Conservation (phyloP, 2,888 invertebrate species). For the Lithosia quadra region DNA sequence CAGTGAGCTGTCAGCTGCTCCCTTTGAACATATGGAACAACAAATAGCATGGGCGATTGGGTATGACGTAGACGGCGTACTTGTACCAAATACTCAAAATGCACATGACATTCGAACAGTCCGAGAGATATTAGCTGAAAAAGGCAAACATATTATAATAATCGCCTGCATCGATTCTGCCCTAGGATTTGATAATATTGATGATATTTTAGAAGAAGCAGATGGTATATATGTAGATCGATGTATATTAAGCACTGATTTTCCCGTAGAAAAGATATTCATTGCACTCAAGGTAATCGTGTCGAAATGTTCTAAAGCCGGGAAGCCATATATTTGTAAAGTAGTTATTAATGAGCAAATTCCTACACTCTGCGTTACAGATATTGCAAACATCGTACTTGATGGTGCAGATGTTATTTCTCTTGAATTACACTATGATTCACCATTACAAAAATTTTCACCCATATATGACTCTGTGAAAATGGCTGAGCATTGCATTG, state of each 20-base stretch:
- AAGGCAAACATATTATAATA: conserved; percentile 78
- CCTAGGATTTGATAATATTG: conserved; percentile 83
- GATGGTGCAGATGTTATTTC: conserved; percentile 96
- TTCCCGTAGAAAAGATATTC: conserved; percentile 95
- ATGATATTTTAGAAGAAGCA: conserved; percentile 91
- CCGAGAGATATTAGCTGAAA: conserved; percentile 68
- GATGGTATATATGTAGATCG: conserved; percentile 97
- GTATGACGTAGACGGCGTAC: conserved; percentile 77
- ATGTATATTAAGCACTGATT: conserved; percentile 94
- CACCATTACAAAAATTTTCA: conserved; percentile 72
- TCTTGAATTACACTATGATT: conserved; percentile 89
- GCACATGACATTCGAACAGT: conserved; percentile 68
- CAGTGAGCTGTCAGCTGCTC: conserved; percentile 88
- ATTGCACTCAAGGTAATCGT: conserved; percentile 95
- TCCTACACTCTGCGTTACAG: conserved; percentile 91
- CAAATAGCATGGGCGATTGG: conserved; percentile 80
- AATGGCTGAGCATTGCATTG: conserved; percentile 89
- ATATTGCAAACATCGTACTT: conserved; percentile 96
- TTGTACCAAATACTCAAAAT: conserved; percentile 72
- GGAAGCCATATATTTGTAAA: conserved; percentile 96
- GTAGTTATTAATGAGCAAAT: conserved; percentile 94
- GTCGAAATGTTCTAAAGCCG: conserved; percentile 93
- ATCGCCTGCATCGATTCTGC: conserved; percentile 76
- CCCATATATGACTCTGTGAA: conserved; percentile 69
- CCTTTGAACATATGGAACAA: conserved; percentile 88